A percentile compares a stretch with the other conserved stretches of the same genome.
Conservation (phyloP, 2,113 vertebrate species). For the Rafetus swinhoei region DNA sequence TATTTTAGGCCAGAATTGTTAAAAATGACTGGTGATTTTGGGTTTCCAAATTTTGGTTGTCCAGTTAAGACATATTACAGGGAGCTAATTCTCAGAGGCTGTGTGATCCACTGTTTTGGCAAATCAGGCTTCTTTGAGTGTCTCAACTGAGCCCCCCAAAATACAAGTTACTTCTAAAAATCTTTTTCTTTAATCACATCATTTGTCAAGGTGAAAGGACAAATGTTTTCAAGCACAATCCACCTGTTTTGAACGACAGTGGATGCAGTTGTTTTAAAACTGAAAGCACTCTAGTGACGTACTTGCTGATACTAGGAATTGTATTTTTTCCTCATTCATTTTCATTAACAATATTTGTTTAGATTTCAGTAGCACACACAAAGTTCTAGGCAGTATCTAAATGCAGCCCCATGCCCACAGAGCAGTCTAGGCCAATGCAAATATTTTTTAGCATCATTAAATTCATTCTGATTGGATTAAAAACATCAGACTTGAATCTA, state of each 20-base stretch:
- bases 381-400: neutral
- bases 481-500: constrained; percentile 40
- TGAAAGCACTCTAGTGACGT: constrained; percentile 9
- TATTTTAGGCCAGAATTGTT: neutral
- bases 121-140: neutral
- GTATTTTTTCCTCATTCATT: constrained; percentile 14
- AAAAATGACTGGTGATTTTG: neutral
- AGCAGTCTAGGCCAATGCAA: neutral
- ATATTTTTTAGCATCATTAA: constrained; percentile 50
- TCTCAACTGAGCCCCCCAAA: neutral
- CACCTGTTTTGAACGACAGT: neutral
- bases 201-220: constrained; percentile 39
- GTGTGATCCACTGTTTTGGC: constrained; percentile 18
- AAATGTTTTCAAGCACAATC: neutral
- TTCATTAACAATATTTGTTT: neutral
- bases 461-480: constrained; percentile 60
- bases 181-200: neutral
- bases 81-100: neutral
- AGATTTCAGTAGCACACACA: fast-evolving
- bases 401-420: constrained; percentile 17
- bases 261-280: constrained; percentile 16
- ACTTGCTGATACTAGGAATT: neutral
- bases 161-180: neutral
- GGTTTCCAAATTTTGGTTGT: neutral
- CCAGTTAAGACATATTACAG: neutral